Base-by-base conservation (phyloP, 2,888 invertebrate genomes). In the Rapana venosa region DNA sequence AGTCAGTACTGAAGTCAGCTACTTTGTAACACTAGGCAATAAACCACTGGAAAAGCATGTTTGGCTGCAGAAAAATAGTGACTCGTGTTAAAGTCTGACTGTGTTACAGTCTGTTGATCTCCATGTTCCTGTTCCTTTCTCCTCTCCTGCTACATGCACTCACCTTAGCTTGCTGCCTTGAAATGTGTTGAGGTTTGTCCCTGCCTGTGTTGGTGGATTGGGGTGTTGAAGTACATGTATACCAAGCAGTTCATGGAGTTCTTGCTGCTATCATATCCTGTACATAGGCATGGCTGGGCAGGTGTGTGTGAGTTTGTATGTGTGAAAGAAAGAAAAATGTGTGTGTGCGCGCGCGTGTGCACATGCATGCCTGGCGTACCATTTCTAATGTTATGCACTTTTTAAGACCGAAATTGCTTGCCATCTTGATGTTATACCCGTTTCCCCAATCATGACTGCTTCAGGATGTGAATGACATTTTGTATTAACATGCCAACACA, bases 121-220 rank as follows among this genome's bases (percentile, higher is more conserved):
- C 36, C 35, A 36, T 32, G 15, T 81, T 74, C n/a, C n/a, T n/a
- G 26, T 35, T 26, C 83, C 26, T 22, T n/a, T 47, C 26, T 79
- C 20, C 32, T 32, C 77, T 79, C 17, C 26, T 20, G 26, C 2
- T 83, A 83, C 30, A 47, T 47, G 36, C 1, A 47, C 32, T 79
- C 77, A 79, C 15, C 13, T 74, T 74, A 83, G 83, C 83, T 47
- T 83, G 83, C 26, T 20, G 83, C 47, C 83, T 83, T 83, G 83
- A 5, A 47, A 13, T 32, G 13, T 79, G 77, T 74, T 26, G n/a
- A 81, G 35, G 22, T 35, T 35, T 22, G 32, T 22, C 35, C 79
- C 79, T 81, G 74, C 74, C 22, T 74, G 74, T 74, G 26, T 20
- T n/a, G 13, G 26, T 74, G 74, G 74, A 74, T 30, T 26, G 61